Base-by-base conservation (phyloP, 2,113 vertebrate species). In the Macquaria ambigua region DNA sequence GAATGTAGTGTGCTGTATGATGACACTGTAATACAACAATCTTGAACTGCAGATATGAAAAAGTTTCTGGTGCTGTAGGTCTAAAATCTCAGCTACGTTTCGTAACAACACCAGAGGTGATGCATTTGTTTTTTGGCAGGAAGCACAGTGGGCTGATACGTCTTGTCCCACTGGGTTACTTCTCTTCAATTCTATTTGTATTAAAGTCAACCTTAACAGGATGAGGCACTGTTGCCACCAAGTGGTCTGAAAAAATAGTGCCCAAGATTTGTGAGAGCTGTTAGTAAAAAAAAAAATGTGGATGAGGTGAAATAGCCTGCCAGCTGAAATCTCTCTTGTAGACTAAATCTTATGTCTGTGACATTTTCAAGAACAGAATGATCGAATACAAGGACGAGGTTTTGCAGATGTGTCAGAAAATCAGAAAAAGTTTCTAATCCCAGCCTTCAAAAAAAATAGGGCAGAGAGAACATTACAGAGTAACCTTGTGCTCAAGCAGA, bases 151-250 rank as follows among this genome's bases (percentile, higher is more conserved):
- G 31, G 43, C 18, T 61, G 34, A 23, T 66, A 23, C 18, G 12
- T 41, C 66, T 28, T 43, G 37, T 77, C 62, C 77, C 25, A 15
- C 21, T 56, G 55, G 6, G 39, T 82, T 50, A 66, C 50, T 63
- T 64, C 48, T 59, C 18, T 46, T 81, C 6, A 52, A 18, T 28
- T 81, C 8, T 46, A 21, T 28, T 76, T 78, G 34, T 15, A 37
- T 63, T 66, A 28, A 69, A 79, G 52, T 81, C 23, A 55, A 1
- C 37, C 0, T 48, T 75, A 59, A 89, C 67, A 75, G 55, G 66
- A 74, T 83, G 87, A 91, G 86, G 74, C 92, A 83, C 88, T 93
- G 93, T 94, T 95, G 93, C 94, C 94, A 77, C 90, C 93, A 91
- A 87, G 93, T 95, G 94, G 93, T 84, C 16, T 84, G 68, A 56